Evolutionary conservation across 1,140 invertebrate genomes (phyloP).

Genomic region (Heliconius hermathena): DNA sequence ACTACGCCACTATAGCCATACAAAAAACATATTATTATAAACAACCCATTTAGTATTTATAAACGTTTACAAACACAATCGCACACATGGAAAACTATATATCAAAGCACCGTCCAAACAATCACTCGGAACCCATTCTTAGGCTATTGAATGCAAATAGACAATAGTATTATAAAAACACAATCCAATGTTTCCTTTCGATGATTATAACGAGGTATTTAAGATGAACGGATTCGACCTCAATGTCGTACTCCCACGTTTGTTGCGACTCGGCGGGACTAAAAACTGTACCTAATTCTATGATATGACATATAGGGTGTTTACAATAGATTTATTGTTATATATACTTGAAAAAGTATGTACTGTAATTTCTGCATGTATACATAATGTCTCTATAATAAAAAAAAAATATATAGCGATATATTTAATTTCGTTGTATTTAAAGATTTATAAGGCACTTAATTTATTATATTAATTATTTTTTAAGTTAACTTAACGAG

Average conservation of each 20-base stretch:
- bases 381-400: too few relatives aligned
- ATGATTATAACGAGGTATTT: conserved; percentile 27
- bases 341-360: not conserved
- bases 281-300: conserved; percentile 5
- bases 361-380: not conserved
- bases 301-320: not conserved
- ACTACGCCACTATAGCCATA: not conserved
- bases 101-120: conserved; percentile 32
- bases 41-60: not conserved
- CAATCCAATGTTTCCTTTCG: conserved; percentile 37
- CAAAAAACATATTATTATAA: conserved; percentile 9
- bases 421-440: too few relatives aligned
- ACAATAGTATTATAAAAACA: conserved; percentile 39
- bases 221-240: conserved; percentile 36
- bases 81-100: conserved; percentile 14
- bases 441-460: too few relatives aligned
- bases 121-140: conserved; percentile 46
- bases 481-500: too few relatives aligned
- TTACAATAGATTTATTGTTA: not conserved
- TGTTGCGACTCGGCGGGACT: conserved; percentile 1
- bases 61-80: conserved; percentile 17
- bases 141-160: conserved; percentile 52
- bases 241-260: conserved; percentile 37
- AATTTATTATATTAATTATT: too few relatives aligned
- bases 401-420: too few relatives aligned